Evolutionary conservation across 2,888 invertebrate species (phyloP).

Genomic region (Octonoba sinensis): DNA sequence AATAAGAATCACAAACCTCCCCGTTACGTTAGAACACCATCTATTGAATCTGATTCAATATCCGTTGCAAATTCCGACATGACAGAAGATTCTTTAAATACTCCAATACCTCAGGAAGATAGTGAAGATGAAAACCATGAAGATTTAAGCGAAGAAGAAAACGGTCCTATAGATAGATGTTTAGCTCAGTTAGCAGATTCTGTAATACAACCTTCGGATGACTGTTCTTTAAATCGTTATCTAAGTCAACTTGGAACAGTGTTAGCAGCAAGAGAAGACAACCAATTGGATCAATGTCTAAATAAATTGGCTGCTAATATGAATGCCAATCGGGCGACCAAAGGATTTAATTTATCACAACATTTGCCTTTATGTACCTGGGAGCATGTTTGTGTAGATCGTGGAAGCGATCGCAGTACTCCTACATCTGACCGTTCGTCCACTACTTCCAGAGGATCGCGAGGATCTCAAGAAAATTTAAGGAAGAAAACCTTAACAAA

Average conservation of each 20-base stretch:
- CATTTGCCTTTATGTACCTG: slow-evolving; percentile 48
- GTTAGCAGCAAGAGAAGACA: slow-evolving; percentile 49
- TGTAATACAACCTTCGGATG: slow-evolving; percentile 54
- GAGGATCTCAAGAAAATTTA: slow-evolving; percentile 53
- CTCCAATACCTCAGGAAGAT: slow-evolving; percentile 19
- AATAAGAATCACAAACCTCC: slow-evolving; percentile 3
- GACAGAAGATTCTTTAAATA: slow-evolving; percentile 63
- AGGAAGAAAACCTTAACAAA: slow-evolving; percentile 49
- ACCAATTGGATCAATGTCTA: slow-evolving; percentile 44
- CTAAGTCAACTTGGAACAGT: slow-evolving; percentile 59
- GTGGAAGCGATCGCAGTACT: slow-evolving; percentile 47
- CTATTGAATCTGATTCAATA: slow-evolving; percentile 59
- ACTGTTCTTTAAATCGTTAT: slow-evolving; percentile 51
- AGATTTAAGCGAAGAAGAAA: slow-evolving; percentile 58
- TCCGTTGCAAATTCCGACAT: slow-evolving; percentile 63
- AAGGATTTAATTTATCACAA: slow-evolving; percentile 55
- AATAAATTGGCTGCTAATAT: slow-evolving; percentile 50
- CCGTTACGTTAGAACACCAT: slow-evolving; percentile 23
- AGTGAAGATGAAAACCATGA: slow-evolving; percentile 33
- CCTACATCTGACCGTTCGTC: slow-evolving; percentile 60
- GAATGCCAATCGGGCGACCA: slow-evolving; percentile 55
- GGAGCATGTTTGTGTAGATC: slow-evolving; percentile 60
- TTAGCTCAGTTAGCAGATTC: slow-evolving; percentile 57
- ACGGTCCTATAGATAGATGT: slow-evolving; percentile 52
- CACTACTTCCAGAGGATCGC: slow-evolving; percentile 55